Evolutionary conservation across 2,113 vertebrate species (phyloP).

Genomic region (Meriones unguiculatus): DNA sequence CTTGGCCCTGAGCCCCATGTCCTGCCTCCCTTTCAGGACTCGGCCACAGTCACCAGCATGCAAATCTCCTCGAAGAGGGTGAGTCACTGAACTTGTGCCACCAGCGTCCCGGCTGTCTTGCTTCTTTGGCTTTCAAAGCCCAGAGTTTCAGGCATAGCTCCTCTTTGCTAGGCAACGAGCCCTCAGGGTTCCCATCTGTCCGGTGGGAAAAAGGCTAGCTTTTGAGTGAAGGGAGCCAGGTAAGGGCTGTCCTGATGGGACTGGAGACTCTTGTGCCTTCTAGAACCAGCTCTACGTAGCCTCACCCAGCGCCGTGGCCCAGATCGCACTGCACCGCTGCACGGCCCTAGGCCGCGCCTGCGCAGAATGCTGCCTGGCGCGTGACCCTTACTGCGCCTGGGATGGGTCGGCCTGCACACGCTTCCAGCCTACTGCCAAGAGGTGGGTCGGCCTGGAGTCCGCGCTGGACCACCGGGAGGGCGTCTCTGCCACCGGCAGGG

Average conservation of each 20-base stretch:
- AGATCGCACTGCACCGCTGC: constrained; percentile 96
- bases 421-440: constrained; percentile 95
- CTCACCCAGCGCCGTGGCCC: constrained; percentile 91
- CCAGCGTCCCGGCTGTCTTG: fast-evolving
- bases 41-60: constrained; percentile 93
- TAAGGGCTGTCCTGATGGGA: neutral
- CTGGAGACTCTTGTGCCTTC: constrained; percentile 43
- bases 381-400: constrained; percentile 98
- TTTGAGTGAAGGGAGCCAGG: neutral
- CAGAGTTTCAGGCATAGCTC: neutral
- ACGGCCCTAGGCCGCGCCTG: constrained; percentile 95
- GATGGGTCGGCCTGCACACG: constrained; percentile 95
- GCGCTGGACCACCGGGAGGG: neutral
- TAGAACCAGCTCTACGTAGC: constrained; percentile 97
- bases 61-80: constrained; percentile 98
- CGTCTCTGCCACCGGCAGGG: neutral
- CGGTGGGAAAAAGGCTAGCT: constrained; percentile 1
- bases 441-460: constrained; percentile 83
- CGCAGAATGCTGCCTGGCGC: constrained; percentile 97
- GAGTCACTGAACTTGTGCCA: constrained; percentile 58
- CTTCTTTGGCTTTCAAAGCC: neutral
- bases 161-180: constrained; percentile 15
- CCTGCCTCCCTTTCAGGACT: constrained; percentile 87
- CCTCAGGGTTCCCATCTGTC: neutral
- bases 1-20: neutral